Conservation (phyloP, 2,888 invertebrate genomes). For the Drosophila nigricruria region DNA sequence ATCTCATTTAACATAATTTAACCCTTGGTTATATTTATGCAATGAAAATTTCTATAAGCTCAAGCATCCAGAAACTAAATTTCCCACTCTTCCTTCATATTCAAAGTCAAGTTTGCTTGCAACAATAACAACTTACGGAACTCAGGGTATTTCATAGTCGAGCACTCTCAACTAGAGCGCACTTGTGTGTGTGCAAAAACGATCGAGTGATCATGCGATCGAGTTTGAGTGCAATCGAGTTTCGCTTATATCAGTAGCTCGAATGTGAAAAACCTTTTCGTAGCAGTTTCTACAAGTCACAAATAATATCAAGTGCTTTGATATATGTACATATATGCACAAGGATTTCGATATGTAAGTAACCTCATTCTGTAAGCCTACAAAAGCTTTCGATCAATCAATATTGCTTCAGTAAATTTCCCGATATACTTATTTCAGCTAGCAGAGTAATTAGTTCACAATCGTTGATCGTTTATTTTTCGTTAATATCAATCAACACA, state of each 20-base stretch:
- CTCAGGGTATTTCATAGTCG: not conserved
- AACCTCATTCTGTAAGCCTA: not conserved
- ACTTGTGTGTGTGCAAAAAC: slow-evolving; percentile 23
- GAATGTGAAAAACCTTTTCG: slow-evolving; percentile 7
- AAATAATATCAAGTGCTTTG: slow-evolving; percentile 4
- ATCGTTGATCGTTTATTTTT: not conserved
- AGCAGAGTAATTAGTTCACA: not conserved
- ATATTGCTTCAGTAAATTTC: not conserved
- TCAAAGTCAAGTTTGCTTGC: not conserved
- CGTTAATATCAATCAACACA: slow-evolving; percentile 9
- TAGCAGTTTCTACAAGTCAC: not conserved
- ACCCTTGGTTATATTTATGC: not conserved
- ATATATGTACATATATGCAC: not conserved
- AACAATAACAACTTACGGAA: not conserved
- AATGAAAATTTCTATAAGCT: not conserved
- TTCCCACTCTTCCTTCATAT: too few relatives aligned
- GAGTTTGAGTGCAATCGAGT: slow-evolving; percentile 52
- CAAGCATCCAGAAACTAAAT: not conserved
- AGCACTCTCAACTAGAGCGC: not conserved
- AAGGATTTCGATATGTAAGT: not conserved
- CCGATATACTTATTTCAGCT: not conserved
- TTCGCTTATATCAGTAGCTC: slow-evolving; percentile 33
- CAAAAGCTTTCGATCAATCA: not conserved
- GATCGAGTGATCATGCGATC: slow-evolving; percentile 39
- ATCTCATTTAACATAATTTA: not conserved